These are phyloP conservation scores for Mus musculus DNA, from an alignment of 2,113 vertebrate species.

Conservation along the genomic window DNA sequence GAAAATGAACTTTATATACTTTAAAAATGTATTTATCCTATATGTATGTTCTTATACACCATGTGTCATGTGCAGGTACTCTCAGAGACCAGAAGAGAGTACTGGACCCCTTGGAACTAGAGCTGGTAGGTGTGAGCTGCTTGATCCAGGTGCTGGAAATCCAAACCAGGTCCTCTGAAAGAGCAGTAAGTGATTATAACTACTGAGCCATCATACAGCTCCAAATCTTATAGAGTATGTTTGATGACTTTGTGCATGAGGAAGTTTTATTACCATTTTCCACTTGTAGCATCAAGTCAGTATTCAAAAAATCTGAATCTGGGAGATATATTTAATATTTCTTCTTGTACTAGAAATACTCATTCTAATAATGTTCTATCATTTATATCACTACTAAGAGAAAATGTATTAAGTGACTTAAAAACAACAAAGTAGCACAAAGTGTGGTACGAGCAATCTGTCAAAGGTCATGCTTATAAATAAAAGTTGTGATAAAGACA, in stretches of 20 bases:
- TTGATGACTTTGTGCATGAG: background rate
- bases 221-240: background rate
- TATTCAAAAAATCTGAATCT: background rate
- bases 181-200: background rate
- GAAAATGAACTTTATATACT: background rate
- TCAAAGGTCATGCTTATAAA: conserved; percentile 44
- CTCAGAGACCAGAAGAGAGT: background rate
- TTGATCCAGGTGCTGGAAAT: background rate
- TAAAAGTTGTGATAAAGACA: background rate
- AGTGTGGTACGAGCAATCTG: background rate
- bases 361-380: conserved; percentile 26
- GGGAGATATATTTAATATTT: background rate
- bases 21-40: background rate
- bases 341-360: background rate
- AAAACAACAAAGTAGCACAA: background rate
- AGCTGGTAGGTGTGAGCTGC: background rate
- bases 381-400: background rate
- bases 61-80: background rate
- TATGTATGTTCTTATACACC: background rate
- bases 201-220: background rate
- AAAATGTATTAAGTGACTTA: conserved; percentile 35
- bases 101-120: background rate
- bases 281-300: background rate
- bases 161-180: background rate
- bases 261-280: background rate